Percentiles rank a stretch among this genome's conserved stretches.
Conservation (phyloP, 2,113 vertebrate species). For the Speoplatyrhinus poulsoni region DNA sequence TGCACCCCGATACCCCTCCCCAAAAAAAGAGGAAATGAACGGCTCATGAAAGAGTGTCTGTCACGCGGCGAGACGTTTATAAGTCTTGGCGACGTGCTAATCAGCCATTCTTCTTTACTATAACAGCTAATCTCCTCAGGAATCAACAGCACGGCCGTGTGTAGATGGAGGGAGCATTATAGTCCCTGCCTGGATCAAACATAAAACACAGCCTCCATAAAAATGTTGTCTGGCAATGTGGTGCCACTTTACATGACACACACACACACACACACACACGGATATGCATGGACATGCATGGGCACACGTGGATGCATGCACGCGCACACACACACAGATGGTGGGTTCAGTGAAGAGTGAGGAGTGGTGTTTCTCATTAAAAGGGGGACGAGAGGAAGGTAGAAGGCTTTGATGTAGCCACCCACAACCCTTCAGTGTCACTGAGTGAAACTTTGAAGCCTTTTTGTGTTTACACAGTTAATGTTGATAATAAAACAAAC, state of each 20-base stretch:
- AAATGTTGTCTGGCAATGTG: conserved; percentile 59
- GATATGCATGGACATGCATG: conserved; percentile 34
- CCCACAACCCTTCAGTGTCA: conserved; percentile 77
- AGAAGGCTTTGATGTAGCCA: conserved; percentile 80
- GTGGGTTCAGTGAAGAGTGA: conserved; percentile 77
- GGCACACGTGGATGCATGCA: conserved; percentile 44
- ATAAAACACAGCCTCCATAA: conserved; percentile 60
- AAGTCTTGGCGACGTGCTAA: conserved; percentile 46
- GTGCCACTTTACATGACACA: conserved; percentile 63
- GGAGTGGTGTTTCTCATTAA: conserved; percentile 82
- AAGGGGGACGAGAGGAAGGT: conserved; percentile 68
- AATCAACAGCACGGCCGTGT: conserved; percentile 29
- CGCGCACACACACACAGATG: conserved; percentile 52
- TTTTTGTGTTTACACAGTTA: conserved; percentile 70
- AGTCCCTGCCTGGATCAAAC: conserved; percentile 57
- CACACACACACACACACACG: conserved; percentile 14
- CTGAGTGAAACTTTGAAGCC: conserved; percentile 74
- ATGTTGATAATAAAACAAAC: conserved; percentile 76
- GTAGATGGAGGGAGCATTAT: conserved; percentile 32
- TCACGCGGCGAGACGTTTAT: conserved; percentile 52
- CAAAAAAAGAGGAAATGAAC: conserved; percentile 52
- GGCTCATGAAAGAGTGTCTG: conserved; percentile 60
- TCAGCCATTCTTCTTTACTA: conserved; percentile 59
- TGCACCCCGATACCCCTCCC: conserved; percentile 30
- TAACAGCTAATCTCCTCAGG: conserved; percentile 55